phyloP scores from a whole-genome alignment of 2,797 vertebrate genomes.

The Macrochelys suwanniensis region DNA sequence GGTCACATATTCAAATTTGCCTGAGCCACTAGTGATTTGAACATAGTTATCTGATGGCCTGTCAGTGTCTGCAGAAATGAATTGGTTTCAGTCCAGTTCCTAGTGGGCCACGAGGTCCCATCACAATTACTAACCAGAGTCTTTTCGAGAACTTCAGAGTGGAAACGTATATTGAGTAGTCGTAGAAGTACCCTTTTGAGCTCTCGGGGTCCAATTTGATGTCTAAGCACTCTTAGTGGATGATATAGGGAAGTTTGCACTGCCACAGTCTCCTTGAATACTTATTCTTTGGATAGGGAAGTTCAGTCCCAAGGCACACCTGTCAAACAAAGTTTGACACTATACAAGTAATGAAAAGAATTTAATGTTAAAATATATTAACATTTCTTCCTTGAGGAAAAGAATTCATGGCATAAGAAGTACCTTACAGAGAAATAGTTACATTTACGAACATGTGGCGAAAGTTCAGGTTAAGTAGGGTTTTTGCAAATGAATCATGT shows the following conservation, averaged over 20 bases:
- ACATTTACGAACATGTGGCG: background rate
- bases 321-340: background rate
- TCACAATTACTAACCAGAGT: accelerated
- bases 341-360: background rate
- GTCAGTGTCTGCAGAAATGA: accelerated
- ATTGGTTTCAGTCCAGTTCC: background rate
- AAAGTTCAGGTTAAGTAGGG: background rate
- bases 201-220: background rate
- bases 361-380: background rate
- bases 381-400: background rate
- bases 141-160: background rate
- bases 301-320: background rate
- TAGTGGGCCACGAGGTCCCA: background rate
- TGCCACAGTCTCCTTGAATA: background rate
- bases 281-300: background rate
- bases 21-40: background rate
- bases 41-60: background rate
- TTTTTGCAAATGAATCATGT: background rate
- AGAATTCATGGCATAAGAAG: background rate
- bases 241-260: background rate
- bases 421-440: background rate
- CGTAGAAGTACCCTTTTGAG: background rate
- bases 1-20: conserved; percentile 19
- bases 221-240: accelerated
- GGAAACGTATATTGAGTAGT: background rate